Percentiles rank a stretch among this genome's conserved stretches.
These are phyloP conservation scores for Misgurnus mizolepis DNA, from an alignment of 2,113 vertebrate genomes.

Conservation along the genomic window DNA sequence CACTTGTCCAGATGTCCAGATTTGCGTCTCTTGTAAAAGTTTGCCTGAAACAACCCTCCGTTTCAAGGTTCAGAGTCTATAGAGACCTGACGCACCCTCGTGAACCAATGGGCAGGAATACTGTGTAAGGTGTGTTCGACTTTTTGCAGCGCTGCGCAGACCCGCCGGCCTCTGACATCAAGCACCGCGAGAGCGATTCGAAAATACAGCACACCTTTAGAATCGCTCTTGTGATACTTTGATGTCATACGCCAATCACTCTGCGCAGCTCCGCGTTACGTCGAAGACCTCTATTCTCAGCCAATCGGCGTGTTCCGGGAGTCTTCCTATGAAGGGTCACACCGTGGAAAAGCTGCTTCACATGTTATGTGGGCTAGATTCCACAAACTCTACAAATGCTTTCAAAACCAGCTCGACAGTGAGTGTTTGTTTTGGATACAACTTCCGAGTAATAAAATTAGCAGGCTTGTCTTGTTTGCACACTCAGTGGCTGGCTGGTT, in stretches of 20 bases:
- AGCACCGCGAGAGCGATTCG: no score
- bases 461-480: constrained; percentile 9
- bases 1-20: neutral
- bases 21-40: constrained; percentile 38
- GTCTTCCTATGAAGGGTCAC: constrained; percentile 35
- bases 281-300: neutral
- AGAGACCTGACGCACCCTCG: constrained; percentile 18
- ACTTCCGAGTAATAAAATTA: neutral
- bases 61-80: constrained; percentile 26
- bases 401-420: constrained; percentile 29
- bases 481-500: neutral
- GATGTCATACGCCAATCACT: no score
- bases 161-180: no score
- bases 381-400: constrained; percentile 6
- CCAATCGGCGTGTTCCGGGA: constrained; percentile 32
- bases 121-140: neutral
- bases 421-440: constrained; percentile 35
- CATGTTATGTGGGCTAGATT: constrained; percentile 29
- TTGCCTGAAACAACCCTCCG: constrained; percentile 42
- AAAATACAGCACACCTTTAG: no score
- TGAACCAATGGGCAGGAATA: constrained; percentile 32
- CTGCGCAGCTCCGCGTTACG: neutral
- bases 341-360: constrained; percentile 15
- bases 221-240: no score
- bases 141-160: no score